Percentiles rank a stretch among this genome's conserved stretches.
Conservation (phyloP, 2,113 vertebrate genomes). For the Panurus biarmicus region DNA sequence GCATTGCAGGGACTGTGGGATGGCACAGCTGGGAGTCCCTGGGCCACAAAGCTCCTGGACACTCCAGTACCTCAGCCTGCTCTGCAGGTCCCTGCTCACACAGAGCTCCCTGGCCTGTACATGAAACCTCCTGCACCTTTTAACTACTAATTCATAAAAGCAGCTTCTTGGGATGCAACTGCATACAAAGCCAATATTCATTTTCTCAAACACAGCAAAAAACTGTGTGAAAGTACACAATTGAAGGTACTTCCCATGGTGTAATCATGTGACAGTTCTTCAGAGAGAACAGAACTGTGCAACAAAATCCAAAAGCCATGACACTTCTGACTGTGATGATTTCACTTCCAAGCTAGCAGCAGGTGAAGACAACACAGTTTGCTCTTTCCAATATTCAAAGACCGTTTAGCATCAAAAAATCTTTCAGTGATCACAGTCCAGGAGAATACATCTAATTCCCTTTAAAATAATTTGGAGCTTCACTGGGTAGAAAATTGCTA, state of each 20-base stretch:
- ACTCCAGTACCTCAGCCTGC: neutral
- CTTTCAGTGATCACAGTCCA: conserved; percentile 14
- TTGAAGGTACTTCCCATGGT: neutral
- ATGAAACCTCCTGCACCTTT: neutral
- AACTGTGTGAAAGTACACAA: neutral
- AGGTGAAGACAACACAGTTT: neutral
- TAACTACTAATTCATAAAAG: neutral
- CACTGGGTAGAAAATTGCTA: conserved; percentile 62
- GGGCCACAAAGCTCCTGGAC: neutral
- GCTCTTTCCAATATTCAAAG: neutral
- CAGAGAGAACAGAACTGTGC: neutral
- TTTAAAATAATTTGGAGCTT: conserved; percentile 62
- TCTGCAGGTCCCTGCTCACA: neutral
- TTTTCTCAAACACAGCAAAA: neutral
- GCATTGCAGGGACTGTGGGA: neutral
- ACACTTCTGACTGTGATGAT: neutral
- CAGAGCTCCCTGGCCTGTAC: neutral
- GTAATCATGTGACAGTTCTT: neutral
- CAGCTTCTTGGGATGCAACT: neutral
- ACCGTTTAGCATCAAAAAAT: conserved; percentile 18
- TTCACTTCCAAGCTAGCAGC: neutral
- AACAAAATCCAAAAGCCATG: neutral
- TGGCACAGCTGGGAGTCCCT: neutral
- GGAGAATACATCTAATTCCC: conserved; percentile 38
- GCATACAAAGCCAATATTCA: neutral